phyloP scores from a whole-genome alignment of 2,888 invertebrate species.

The Physocephala rufipes region DNA sequence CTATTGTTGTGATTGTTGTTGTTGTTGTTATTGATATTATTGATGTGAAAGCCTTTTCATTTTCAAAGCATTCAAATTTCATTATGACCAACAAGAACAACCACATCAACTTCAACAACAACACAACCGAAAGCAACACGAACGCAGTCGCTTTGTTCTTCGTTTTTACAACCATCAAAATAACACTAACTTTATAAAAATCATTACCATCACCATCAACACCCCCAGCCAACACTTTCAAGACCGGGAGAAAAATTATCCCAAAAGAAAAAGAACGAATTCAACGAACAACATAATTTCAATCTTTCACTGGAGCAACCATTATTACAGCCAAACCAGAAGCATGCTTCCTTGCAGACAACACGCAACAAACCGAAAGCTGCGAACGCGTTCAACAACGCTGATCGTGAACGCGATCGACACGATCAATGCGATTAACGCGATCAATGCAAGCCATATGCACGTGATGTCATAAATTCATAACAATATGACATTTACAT shows the following conservation, averaged over 20 bases:
- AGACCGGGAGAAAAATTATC: too few species aligned
- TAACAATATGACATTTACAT: conserved; percentile 64
- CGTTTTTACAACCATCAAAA: too few species aligned
- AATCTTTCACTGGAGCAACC: neutral
- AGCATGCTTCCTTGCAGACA: conserved; percentile 22
- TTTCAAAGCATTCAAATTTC: conserved; percentile 39
- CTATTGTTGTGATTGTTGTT: neutral
- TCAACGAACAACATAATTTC: neutral
- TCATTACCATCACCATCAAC: conserved; percentile 19
- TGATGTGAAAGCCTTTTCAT: conserved; percentile 3
- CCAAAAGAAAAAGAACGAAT: too few species aligned
- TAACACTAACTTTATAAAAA: conserved; percentile 8
- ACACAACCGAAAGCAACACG: too few species aligned
- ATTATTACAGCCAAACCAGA: conserved; percentile 4
- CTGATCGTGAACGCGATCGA: neutral
- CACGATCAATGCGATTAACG: conserved; percentile 41
- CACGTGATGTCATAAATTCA: conserved; percentile 64
- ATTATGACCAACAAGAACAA: conserved; percentile 35
- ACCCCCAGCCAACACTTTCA: conserved; percentile 15
- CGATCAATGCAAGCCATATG: conserved; percentile 8
- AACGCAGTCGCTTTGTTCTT: too few species aligned
- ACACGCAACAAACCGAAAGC: conserved; percentile 30
- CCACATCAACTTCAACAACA: conserved; percentile 13
- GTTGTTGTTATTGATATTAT: neutral
- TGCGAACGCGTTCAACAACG: conserved; percentile 27